These are phyloP conservation scores for Diabrotica undecimpunctata DNA, from an alignment of 1,140 invertebrate genomes.

Conservation along the genomic window DNA sequence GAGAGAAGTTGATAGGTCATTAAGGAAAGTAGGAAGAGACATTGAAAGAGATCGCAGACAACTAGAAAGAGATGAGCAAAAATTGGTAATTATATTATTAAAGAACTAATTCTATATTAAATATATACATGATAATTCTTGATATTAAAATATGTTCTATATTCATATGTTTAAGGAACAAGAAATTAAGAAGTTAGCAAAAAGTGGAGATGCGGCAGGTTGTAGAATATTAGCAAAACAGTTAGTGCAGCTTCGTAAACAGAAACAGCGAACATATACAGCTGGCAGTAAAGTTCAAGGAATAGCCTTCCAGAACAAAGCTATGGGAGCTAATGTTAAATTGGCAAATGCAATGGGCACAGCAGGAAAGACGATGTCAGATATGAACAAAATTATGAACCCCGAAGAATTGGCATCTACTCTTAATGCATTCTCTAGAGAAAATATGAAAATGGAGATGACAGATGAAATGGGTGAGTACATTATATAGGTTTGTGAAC, in stretches of 20 bases:
- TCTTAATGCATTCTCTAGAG: conserved; percentile 78
- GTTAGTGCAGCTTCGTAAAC: conserved; percentile 80
- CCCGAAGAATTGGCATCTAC: conserved; percentile 77
- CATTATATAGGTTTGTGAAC: not conserved
- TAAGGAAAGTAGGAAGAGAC: conserved; percentile 77
- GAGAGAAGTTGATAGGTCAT: conserved; percentile 71
- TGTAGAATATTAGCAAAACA: conserved; percentile 84
- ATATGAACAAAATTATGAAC: conserved; percentile 85
- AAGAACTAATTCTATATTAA: not conserved
- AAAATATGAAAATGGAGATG: conserved; percentile 87
- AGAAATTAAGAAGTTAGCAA: conserved; percentile 86
- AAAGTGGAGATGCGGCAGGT: conserved; percentile 80
- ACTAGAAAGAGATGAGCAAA: conserved; percentile 85
- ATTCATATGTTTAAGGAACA: conserved; percentile 59
- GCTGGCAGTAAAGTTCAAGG: conserved; percentile 71
- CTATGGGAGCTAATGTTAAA: conserved; percentile 84
- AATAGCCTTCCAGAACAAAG: conserved; percentile 79
- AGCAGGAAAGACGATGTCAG: conserved; percentile 81
- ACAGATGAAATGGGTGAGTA: conserved; percentile 88
- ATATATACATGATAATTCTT: not conserved
- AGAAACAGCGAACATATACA: conserved; percentile 76
- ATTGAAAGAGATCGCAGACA: conserved; percentile 75
- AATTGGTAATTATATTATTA: conserved; percentile 60
- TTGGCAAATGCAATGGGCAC: conserved; percentile 82
- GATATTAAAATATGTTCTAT: too few relatives aligned